Evolutionary conservation across 2,113 vertebrate species (phyloP), one percentile per base, ranked within the genome.

Genomic region (Phoxinus phoxinus): DNA sequence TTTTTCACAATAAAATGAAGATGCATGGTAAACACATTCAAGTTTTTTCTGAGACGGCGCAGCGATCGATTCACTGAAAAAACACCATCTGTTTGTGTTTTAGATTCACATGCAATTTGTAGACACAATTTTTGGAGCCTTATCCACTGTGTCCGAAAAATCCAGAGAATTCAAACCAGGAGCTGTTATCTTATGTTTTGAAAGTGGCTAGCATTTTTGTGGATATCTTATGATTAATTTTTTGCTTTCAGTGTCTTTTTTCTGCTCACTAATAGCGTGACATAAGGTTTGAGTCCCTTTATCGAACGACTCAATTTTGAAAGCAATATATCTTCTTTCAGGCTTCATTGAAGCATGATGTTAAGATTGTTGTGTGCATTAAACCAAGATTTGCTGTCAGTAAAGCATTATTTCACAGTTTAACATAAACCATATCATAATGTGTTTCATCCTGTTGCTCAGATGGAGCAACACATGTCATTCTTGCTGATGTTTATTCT

Each of bases 11-110:
- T 86, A 91, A 51, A 93, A 94, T 92, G 58, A 87, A 90, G 86
- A 53, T 89, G 92, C 94, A 93, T 93, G 89, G 89, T 76, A 90
- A 90, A 37, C 85, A 94, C 88, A 91, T 94, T 93, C 90, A 90
- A 75, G 75, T 73, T 41, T 87, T 87, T 84, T 92, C 77, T 79
- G 86, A 84, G 88, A 84, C 19, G 53, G 67, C 65, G 21, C 87
- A 90, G 89, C 84, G 76, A 82, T 92, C 93, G 87, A 86, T 59
- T 84, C 44, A 72, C 85, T 88, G 6, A 75, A 85, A 59, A 87
- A 76, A 88, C 88, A 88, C 84, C 75, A 90, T 41, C 61, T 92
- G 89, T 86, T 90, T 83, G 85, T 71, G 80, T 91, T 93, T 92
- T 89, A 65, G 58, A 90, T 88, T 87, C 89, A 92, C 89, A 86